phyloP scores from a whole-genome alignment of 2,797 vertebrate species.

The Muscicapa striata region DNA sequence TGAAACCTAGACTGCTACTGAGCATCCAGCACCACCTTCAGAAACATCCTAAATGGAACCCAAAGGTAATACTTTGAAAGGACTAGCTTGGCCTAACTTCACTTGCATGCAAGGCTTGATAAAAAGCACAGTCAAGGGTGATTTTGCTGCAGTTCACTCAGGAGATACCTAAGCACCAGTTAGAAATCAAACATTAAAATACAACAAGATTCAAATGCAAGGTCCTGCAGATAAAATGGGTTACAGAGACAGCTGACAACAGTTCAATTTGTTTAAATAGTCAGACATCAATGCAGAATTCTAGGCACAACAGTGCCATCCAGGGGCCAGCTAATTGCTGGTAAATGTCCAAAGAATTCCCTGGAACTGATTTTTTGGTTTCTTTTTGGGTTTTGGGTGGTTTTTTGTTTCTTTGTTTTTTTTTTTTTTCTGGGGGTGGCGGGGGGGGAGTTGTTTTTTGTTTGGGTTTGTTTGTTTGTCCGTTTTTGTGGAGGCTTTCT shows the following conservation, averaged over 20 bases:
- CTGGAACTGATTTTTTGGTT: not conserved
- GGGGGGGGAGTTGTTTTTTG: too few species aligned
- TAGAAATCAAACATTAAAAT: not conserved
- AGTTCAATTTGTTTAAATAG: not conserved
- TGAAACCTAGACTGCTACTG: not conserved
- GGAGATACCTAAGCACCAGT: not conserved
- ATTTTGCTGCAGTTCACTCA: not conserved
- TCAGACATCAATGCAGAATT: not conserved
- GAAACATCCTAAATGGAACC: not conserved
- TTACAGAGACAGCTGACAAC: not conserved
- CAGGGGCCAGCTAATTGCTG: conserved; percentile 28
- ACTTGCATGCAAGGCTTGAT: not conserved
- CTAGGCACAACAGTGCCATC: conserved; percentile 69
- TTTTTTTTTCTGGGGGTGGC: not conserved
- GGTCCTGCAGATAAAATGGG: not conserved
- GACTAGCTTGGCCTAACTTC: not conserved
- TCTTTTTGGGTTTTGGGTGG: not conserved
- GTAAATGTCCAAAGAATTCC: not conserved
- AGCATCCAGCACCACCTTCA: not conserved
- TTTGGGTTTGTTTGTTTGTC: too few species aligned
- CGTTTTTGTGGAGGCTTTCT: not conserved
- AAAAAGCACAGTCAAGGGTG: not conserved
- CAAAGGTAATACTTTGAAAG: not conserved
- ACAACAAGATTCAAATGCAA: not conserved
- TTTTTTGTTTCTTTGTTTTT: not conserved